phyloP scores from a whole-genome alignment of 23 tunicate genomes.

The Phallusia fumigata region DNA sequence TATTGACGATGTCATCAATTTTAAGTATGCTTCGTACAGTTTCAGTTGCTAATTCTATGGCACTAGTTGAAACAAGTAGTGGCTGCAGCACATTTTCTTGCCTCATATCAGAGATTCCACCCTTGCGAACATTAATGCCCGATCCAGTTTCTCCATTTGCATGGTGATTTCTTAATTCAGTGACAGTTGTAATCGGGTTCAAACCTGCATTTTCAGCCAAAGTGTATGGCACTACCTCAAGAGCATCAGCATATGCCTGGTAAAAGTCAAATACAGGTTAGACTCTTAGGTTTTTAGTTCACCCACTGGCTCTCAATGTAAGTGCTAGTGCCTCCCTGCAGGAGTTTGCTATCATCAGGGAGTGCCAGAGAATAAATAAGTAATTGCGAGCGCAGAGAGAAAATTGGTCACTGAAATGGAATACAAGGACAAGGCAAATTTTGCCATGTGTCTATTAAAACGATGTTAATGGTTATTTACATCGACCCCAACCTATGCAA shows the following conservation, averaged over 20 bases:
- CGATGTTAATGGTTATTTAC: no score
- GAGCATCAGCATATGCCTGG: conserved; percentile 95
- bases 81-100: conserved; percentile 98
- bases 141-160: conserved; percentile 71
- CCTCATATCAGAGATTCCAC: conserved; percentile 95
- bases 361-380: no score
- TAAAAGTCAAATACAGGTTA: background rate
- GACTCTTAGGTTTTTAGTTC: background rate
- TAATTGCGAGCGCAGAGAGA: no score
- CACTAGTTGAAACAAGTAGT: conserved; percentile 83
- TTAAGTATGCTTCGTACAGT: conserved; percentile 96
- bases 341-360: no score
- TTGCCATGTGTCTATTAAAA: no score
- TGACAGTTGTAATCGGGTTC: conserved; percentile 91
- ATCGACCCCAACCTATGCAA: no score
- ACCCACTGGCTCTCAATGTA: no score
- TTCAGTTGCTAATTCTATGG: conserved; percentile 94
- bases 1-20: conserved; percentile 99
- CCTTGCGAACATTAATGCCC: conserved; percentile 82
- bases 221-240: conserved; percentile 95
- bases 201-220: conserved; percentile 96
- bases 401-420: no score
- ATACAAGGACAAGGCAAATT: no score
- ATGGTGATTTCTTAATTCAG: conserved; percentile 92
- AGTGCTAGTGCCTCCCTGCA: no score